phyloP scores from a whole-genome alignment of 2,888 invertebrate genomes.

The Dynastes tityus region DNA sequence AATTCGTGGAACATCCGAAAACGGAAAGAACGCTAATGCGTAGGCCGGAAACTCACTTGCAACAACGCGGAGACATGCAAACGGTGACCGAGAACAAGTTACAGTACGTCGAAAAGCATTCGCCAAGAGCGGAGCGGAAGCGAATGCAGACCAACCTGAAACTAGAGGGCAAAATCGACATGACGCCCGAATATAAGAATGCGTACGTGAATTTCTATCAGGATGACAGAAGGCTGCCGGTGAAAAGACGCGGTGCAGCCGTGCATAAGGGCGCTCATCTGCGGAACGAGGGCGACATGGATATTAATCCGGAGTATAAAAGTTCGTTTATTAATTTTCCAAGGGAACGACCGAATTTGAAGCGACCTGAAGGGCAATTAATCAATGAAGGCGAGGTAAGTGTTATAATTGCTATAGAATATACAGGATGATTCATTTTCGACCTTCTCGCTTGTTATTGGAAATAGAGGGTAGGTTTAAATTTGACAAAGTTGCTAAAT shows the following conservation, averaged over 20 bases:
- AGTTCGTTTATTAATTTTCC: slow-evolving; percentile 70
- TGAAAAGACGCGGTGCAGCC: slow-evolving; percentile 53
- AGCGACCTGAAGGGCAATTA: slow-evolving; percentile 65
- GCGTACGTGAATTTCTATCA: slow-evolving; percentile 64
- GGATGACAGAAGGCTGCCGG: slow-evolving; percentile 55
- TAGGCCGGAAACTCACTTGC: slow-evolving; percentile 61
- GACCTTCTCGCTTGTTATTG: no score
- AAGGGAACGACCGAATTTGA: slow-evolving; percentile 68
- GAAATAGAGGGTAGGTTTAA: no score
- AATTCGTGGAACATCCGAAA: slow-evolving; percentile 59
- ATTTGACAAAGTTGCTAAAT: no score
- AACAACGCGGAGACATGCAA: slow-evolving; percentile 58
- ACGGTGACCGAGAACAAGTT: slow-evolving; percentile 59
- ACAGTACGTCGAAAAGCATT: slow-evolving; percentile 58
- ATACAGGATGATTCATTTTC: no score
- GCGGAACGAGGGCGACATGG: slow-evolving; percentile 61
- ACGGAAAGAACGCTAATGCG: slow-evolving; percentile 52
- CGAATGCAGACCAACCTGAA: slow-evolving; percentile 66
- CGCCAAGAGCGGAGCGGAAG: slow-evolving; percentile 62
- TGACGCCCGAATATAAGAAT: slow-evolving; percentile 69
- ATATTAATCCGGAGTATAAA: slow-evolving; percentile 62
- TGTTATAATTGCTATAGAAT: slow-evolving; percentile 5
- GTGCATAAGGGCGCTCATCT: slow-evolving; percentile 55
- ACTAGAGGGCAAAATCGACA: slow-evolving; percentile 67
- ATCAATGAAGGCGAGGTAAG: slow-evolving; percentile 64